Conservation (phyloP, 2,888 invertebrate genomes). For the Gnatocerus cornutus region DNA sequence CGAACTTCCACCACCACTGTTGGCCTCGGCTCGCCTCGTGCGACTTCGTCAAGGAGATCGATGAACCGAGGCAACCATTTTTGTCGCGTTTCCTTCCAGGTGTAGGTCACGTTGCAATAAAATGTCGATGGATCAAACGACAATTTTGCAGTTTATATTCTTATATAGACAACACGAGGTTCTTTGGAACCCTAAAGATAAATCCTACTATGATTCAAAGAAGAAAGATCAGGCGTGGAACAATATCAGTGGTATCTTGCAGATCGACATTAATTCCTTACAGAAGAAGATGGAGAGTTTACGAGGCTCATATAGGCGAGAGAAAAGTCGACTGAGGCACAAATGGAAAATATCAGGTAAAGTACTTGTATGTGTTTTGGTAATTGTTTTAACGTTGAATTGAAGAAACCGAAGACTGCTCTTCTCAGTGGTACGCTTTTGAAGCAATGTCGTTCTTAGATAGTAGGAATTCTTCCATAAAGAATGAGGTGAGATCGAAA, state of each 20-base stretch:
- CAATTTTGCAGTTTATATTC: background rate
- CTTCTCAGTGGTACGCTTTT: background rate
- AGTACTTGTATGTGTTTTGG: no score
- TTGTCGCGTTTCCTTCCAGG: no score
- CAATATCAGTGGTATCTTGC: background rate
- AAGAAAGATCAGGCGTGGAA: background rate
- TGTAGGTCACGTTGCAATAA: no score
- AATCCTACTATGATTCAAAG: background rate
- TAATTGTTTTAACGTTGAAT: no score
- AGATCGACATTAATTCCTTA: background rate
- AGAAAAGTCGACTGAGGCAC: background rate
- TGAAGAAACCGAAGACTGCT: background rate
- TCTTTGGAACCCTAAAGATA: background rate
- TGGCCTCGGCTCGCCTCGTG: slow-evolving; percentile 1
- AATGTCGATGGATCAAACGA: background rate
- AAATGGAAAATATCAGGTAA: background rate
- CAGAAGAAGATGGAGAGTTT: background rate
- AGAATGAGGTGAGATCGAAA: background rate
- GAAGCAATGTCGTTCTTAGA: background rate
- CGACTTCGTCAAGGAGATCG: background rate
- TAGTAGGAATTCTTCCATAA: background rate
- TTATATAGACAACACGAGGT: background rate
- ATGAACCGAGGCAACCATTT: slow-evolving; percentile 4
- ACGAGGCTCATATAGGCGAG: background rate
- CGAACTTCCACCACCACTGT: no score